These are phyloP conservation scores for Helicolenus hilgendorfi DNA, from an alignment of 2,797 vertebrate species.

Conservation along the genomic window DNA sequence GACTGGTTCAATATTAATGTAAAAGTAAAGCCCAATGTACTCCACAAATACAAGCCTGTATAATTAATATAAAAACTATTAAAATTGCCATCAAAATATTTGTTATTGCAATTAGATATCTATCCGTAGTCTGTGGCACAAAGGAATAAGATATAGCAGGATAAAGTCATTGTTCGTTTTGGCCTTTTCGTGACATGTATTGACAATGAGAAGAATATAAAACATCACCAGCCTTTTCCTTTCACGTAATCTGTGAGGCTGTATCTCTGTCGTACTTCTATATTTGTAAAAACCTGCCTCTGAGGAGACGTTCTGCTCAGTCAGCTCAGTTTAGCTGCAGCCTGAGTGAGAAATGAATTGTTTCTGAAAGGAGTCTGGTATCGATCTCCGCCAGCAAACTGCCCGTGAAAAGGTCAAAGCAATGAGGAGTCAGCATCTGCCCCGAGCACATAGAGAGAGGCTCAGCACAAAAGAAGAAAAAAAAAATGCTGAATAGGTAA, in stretches of 20 bases:
- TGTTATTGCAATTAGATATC: neutral
- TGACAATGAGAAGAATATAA: neutral
- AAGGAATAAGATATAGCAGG: neutral
- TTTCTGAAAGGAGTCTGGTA: constrained; percentile 15
- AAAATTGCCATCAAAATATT: neutral
- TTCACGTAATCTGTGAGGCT: neutral
- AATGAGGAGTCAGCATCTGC: constrained; percentile 22
- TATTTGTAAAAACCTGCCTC: neutral
- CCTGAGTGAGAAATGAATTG: neutral
- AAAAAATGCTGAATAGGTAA: neutral
- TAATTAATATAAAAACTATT: neutral
- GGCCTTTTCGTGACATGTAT: neutral
- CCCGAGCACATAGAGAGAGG: neutral
- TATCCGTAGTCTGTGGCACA: neutral
- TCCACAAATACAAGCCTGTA: neutral
- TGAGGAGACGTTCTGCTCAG: neutral
- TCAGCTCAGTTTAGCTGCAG: constrained; percentile 12
- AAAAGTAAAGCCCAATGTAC: neutral
- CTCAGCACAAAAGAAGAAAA: neutral
- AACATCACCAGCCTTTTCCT: neutral
- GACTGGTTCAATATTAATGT: neutral
- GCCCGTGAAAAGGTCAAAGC: constrained; percentile 45
- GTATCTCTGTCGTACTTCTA: neutral
- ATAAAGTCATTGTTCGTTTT: neutral
- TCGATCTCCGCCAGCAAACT: constrained; percentile 42